Evolutionary conservation across 1,140 invertebrate species (phyloP).

Genomic region (Caenorhabditis briggsae): DNA sequence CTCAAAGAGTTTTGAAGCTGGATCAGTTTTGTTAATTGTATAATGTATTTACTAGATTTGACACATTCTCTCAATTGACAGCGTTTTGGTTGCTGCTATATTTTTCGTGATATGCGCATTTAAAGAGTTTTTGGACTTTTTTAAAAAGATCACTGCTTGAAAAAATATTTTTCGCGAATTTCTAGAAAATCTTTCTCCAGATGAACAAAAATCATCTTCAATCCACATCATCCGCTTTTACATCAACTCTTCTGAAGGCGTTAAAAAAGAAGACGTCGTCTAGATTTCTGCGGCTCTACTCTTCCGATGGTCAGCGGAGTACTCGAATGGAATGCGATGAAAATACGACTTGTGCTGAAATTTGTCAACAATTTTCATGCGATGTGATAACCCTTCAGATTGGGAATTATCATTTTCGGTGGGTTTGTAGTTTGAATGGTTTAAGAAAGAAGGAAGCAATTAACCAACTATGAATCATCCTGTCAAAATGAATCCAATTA

Average conservation of each 20-base stretch:
- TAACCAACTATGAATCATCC: too few species aligned
- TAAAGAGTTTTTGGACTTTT: too few species aligned
- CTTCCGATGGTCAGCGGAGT: slow-evolving; percentile 26
- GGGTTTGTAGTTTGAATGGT: neutral
- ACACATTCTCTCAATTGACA: neutral
- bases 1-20: too few species aligned
- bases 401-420: slow-evolving; percentile 50
- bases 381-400: slow-evolving; percentile 34
- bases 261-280: slow-evolving; percentile 10
- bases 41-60: too few species aligned
- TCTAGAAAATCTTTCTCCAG: too few species aligned
- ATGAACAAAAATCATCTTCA: neutral
- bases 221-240: neutral
- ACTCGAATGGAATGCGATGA: slow-evolving; percentile 39
- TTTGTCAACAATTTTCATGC: slow-evolving; percentile 39
- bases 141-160: too few species aligned
- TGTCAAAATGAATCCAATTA: too few species aligned
- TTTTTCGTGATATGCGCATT: too few species aligned
- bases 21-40: too few species aligned
- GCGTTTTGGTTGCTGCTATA: too few species aligned
- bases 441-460: neutral
- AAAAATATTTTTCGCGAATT: too few species aligned
- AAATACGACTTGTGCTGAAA: slow-evolving; percentile 39
- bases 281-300: slow-evolving; percentile 1
- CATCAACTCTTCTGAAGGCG: slow-evolving; percentile 3